These are phyloP conservation scores for Mastomys coucha DNA, from an alignment of 2,113 vertebrate species.

Conservation along the genomic window DNA sequence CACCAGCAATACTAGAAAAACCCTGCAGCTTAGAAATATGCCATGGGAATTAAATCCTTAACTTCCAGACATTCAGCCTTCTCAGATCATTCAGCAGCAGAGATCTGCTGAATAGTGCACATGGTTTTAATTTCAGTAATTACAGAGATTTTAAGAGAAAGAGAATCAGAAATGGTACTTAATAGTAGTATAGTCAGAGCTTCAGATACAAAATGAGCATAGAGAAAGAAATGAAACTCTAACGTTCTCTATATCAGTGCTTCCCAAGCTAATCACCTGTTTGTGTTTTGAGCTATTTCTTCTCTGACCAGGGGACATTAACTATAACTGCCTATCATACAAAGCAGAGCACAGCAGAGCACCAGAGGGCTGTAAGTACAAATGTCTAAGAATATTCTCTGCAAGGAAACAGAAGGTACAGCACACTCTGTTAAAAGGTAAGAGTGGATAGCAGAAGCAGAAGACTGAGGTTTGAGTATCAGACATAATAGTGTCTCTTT, in stretches of 20 bases:
- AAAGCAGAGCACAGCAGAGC: background rate
- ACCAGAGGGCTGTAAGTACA: background rate
- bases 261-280: background rate
- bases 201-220: constrained; percentile 25
- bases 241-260: background rate
- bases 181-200: background rate
- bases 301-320: background rate
- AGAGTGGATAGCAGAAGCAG: background rate
- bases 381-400: background rate
- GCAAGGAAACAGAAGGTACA: background rate
- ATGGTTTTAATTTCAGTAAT: constrained; percentile 52
- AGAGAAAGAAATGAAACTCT: background rate
- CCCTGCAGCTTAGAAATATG: background rate
- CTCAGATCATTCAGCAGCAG: background rate
- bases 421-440: background rate
- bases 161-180: background rate
- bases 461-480: background rate
- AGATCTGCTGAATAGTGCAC: constrained; percentile 5
- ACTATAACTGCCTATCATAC: background rate
- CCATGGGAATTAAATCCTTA: background rate
- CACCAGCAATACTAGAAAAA: background rate
- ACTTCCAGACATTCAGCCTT: constrained; percentile 1
- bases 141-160: constrained; percentile 33
- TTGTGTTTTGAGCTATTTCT: background rate
- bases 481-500: background rate